phyloP scores from a whole-genome alignment of 2,888 invertebrate genomes.

The Adelognathus sp. region DNA sequence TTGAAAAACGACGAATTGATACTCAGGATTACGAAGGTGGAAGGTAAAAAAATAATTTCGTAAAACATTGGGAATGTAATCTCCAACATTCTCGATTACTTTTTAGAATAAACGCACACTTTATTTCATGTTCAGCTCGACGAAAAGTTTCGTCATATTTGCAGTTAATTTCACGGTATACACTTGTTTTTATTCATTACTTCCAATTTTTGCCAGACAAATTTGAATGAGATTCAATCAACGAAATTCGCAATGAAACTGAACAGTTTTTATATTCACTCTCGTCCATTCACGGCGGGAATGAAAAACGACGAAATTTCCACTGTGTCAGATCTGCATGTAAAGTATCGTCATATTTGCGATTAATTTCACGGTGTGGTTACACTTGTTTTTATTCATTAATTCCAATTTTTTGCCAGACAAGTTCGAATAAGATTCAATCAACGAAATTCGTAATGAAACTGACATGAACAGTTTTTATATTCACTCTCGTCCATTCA shows the following conservation, averaged over 20 bases:
- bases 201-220: not conserved
- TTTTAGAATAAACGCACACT: too few relatives aligned
- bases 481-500: not conserved
- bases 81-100: too few relatives aligned
- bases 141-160: not conserved
- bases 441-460: not conserved
- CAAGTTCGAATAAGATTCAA: not conserved
- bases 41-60: too few relatives aligned
- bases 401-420: not conserved
- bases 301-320: not conserved
- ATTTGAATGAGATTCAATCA: not conserved
- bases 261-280: not conserved
- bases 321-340: not conserved
- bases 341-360: not conserved
- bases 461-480: not conserved
- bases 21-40: too few relatives aligned
- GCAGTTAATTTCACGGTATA: not conserved
- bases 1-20: too few relatives aligned
- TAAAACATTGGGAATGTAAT: too few relatives aligned
- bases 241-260: not conserved
- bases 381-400: not conserved
- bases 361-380: not conserved
- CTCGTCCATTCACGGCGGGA: not conserved
- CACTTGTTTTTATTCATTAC: not conserved
- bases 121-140: too few relatives aligned